Conservation (phyloP, 2,113 vertebrate species). For the Salvator merianae region DNA sequence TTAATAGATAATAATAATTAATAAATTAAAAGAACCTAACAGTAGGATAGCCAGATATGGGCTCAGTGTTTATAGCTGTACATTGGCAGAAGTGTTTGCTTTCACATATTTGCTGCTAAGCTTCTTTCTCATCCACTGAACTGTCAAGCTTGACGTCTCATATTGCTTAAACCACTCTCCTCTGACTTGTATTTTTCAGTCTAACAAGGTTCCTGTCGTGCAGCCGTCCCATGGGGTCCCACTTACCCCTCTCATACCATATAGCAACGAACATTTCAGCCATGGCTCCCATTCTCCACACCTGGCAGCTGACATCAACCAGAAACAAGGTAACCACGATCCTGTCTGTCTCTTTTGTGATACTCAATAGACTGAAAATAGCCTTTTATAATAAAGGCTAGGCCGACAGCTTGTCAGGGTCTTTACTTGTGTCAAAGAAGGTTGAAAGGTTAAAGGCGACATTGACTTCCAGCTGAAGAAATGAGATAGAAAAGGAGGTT, state of each 20-base stretch:
- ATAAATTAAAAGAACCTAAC: no score
- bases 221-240: conserved; percentile 94
- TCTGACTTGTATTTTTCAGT: conserved; percentile 79
- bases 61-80: not conserved
- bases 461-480: no score
- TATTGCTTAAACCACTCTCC: conserved; percentile 29
- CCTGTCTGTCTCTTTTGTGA: not conserved
- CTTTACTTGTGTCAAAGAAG: not conserved
- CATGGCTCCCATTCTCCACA: conserved; percentile 86
- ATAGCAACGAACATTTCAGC: conserved; percentile 96
- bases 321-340: conserved; percentile 90
- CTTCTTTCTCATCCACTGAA: not conserved
- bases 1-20: no score
- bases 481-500: no score
- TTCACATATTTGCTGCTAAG: not conserved
- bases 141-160: not conserved
- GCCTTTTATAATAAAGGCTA: not conserved
- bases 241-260: conserved; percentile 91
- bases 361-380: not conserved
- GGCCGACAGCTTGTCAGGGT: not conserved
- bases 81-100: not conserved
- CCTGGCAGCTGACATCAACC: conserved; percentile 91
- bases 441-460: no score
- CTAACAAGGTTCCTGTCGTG: conserved; percentile 93
- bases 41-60: not conserved